Base-by-base conservation (phyloP, 1,140 invertebrate genomes). In the Ips typographus region DNA sequence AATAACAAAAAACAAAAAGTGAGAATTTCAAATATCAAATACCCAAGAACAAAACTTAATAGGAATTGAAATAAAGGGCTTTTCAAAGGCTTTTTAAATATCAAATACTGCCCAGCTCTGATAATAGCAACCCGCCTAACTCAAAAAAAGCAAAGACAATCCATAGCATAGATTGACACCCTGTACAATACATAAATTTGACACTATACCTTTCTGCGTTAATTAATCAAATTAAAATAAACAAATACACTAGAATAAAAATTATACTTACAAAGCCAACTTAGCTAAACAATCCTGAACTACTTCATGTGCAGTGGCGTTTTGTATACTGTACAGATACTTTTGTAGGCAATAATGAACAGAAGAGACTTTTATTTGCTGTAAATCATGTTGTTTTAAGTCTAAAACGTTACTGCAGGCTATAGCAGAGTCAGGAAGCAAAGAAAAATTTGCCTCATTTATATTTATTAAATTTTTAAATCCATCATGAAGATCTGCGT, bases 251-350 rank as follows among this genome's bases (percentile, higher is more conserved):
- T 41, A 59, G 39, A 8, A 39, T 59, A 59, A 6, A 62, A 7
- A 64, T 3, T 40, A 52, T 55, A 68, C 74, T 78, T 81, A 89
- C 87, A 85, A 83, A 61, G 82, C 83, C 7, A 89, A 74, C 49
- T 82, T 81, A 73, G 83, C 79, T 1, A 89, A 68, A 2, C 83
- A 81, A 49, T 83, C 81, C 22, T 75, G 77, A 37, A 88, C 86
- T 68, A 82, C 80, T 40, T 78, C 75, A 69, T 89, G 87, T 0
- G 83, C 82, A 0, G 84, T 86, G 6, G 86, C 87, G 78, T 86
- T 88, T 74, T 89, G 85, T 44, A 89, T 80, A n/a, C 80, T 80
- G 8, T 83, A 78, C 6, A 89, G 72, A 59, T 83, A 82, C 65
- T 83, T 81, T 47, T 83, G 79, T 59, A 82, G 81, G 40, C 80